Conservation (phyloP, 1,140 invertebrate genomes). For the Dendroctonus ponderosae region DNA sequence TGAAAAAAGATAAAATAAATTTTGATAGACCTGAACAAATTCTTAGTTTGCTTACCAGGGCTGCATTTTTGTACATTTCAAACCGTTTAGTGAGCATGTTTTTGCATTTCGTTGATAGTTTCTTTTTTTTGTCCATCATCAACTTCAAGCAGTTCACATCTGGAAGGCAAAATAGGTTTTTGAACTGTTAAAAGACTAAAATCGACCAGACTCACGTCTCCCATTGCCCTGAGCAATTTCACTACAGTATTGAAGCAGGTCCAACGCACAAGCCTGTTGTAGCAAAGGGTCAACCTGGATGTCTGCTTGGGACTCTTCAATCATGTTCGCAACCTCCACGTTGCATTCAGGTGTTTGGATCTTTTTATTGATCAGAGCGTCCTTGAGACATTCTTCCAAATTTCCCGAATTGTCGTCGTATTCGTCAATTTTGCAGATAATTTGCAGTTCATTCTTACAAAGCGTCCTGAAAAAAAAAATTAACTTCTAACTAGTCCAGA, state of each 20-base stretch:
- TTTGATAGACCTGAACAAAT: too few relatives aligned
- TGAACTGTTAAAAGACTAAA: constrained; percentile 6
- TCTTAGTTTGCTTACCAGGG: constrained; percentile 58
- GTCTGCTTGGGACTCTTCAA: constrained; percentile 77
- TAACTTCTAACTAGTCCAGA: background rate
- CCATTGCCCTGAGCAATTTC: constrained; percentile 82
- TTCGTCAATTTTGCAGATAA: constrained; percentile 59
- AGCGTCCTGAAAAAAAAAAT: constrained; percentile 64
- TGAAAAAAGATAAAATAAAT: too few relatives aligned
- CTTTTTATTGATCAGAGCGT: constrained; percentile 68
- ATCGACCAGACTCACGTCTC: constrained; percentile 62
- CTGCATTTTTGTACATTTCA: constrained; percentile 87
- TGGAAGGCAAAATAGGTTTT: constrained; percentile 53
- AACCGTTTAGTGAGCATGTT: constrained; percentile 75
- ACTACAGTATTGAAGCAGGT: constrained; percentile 81
- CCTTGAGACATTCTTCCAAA: constrained; percentile 86
- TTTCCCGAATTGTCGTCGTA: constrained; percentile 60
- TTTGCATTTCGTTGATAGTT: constrained; percentile 72
- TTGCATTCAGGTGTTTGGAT: constrained; percentile 72
- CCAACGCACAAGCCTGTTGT: constrained; percentile 73
- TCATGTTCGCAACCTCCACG: constrained; percentile 77
- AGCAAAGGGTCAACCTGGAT: constrained; percentile 81
- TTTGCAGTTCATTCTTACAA: constrained; percentile 69
- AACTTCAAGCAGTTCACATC: constrained; percentile 80
- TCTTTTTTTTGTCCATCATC: constrained; percentile 64